These are phyloP conservation scores for Protomyctophum bolini DNA, from an alignment of 2,113 vertebrate genomes.

Conservation along the genomic window DNA sequence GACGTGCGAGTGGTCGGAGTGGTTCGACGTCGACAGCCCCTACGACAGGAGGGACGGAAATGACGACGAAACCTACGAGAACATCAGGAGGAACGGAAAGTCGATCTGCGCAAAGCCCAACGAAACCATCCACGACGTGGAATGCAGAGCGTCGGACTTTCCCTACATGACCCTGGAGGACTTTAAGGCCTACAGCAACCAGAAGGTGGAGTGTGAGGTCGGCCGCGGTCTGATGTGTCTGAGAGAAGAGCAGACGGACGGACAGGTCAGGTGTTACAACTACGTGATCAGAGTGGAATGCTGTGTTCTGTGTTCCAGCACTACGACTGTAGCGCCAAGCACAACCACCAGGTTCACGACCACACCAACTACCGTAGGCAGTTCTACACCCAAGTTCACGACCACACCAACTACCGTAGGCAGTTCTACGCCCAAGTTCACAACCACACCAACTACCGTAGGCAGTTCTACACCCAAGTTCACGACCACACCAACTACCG, in stretches of 20 bases:
- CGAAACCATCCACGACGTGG: slow-evolving; percentile 10
- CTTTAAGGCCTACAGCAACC: background rate
- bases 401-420: background rate
- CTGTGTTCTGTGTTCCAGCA: slow-evolving; percentile 8
- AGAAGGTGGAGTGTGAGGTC: slow-evolving; percentile 44
- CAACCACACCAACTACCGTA: background rate
- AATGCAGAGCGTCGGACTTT: background rate
- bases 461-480: background rate
- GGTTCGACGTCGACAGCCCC: slow-evolving; percentile 56
- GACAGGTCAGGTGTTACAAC: slow-evolving; percentile 17
- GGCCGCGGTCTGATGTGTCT: slow-evolving; percentile 47
- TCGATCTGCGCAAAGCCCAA: slow-evolving; percentile 15
- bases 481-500: background rate
- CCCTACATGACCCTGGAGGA: slow-evolving; percentile 17
- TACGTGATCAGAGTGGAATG: slow-evolving; percentile 56
- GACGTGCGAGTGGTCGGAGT: slow-evolving; percentile 54
- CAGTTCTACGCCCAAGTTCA: background rate
- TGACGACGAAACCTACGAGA: slow-evolving; percentile 68
- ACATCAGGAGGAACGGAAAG: slow-evolving; percentile 43
- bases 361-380: background rate
- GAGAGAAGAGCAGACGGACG: slow-evolving; percentile 26
- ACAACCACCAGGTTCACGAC: background rate
- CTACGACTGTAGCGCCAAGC: background rate
- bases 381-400: background rate
- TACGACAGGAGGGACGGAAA: background rate